Evolutionary conservation across 92 coral and sea anemone species (phyloP), one percentile per base, ranked within the genome.

Genomic region (Pocillopora meandrina): DNA sequence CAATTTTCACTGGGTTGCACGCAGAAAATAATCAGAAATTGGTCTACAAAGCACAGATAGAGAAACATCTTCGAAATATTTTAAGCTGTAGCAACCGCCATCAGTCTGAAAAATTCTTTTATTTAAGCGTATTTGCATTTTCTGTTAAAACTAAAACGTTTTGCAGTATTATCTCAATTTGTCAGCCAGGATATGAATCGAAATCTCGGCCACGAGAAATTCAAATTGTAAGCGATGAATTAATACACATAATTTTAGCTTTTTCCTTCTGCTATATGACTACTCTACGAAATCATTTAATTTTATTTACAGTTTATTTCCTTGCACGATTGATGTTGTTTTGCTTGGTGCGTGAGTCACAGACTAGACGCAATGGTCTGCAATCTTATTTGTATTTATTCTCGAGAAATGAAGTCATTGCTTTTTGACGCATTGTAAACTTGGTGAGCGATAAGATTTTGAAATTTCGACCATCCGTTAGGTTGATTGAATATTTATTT

Each of bases 201-300:
- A 68, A 71, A 71, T 81, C 85, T 81, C 85, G 85, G 78, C 83
- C 63, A 36, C 69, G 71, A 65, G 77, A 81, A 75, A 65, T 81
- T 71, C 85, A 60, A 68, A 15, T 81, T 63, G 75, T n/a, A 35
- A 81, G 8, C 62, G 56, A 12, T 23, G n/a, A n/a, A 18, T 68
- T 35, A 35, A 77, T n/a, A 20, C 49, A 18, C 5, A n/a, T 78
- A 78, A 42, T 78, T 78, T 63, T 18, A 15, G 3, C 19, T 16
- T 71, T 71, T 71, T 31, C 16, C 26, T 18, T 56, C 76, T 36
- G 23, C 26, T 12, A 15, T 70, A 13, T 2, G 1, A 14, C 42
- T 36, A 19, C 33, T 42, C 34, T 35, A 0, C 33, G 23, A 49
- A 60, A 56, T 20, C 23, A 15, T 0, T 19, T 1, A 59, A 33